Evolutionary conservation across 92 coral and sea anemone genomes (phyloP).

Genomic region (Porites evermanni): DNA sequence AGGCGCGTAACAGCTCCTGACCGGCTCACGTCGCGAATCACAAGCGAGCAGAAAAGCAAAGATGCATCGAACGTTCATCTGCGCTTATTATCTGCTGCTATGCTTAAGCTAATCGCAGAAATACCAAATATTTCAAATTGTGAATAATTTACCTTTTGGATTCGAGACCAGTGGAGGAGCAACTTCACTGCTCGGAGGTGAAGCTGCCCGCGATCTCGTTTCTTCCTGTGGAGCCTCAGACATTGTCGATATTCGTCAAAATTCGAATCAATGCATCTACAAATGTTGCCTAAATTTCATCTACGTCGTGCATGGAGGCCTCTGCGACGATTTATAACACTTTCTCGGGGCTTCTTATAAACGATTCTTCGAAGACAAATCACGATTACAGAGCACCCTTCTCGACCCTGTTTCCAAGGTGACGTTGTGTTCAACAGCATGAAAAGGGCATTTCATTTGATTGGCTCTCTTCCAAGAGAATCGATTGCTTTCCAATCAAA

Average conservation of each 20-base stretch:
- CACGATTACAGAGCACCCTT: background rate
- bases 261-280: constrained; percentile 11
- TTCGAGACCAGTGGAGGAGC: constrained; percentile 79
- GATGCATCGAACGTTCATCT: background rate
- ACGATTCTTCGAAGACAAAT: background rate
- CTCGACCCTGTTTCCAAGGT: constrained; percentile 33
- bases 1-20: background rate
- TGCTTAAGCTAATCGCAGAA: background rate
- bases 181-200: constrained; percentile 80
- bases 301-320: background rate
- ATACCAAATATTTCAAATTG: background rate
- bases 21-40: background rate
- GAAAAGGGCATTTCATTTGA: constrained; percentile 6
- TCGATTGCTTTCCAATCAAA: background rate
- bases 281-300: constrained; percentile 7
- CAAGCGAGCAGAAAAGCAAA: background rate
- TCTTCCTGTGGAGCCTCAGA: constrained; percentile 74
- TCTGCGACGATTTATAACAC: background rate
- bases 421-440: constrained; percentile 49
- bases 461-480: constrained; percentile 17
- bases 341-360: background rate
- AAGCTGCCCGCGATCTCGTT: constrained; percentile 74
- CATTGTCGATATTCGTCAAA: constrained; percentile 49
- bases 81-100: no score
- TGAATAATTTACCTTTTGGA: constrained; percentile 12